Conservation (phyloP, 2,888 invertebrate genomes). For the Ophion ventricosus region DNA sequence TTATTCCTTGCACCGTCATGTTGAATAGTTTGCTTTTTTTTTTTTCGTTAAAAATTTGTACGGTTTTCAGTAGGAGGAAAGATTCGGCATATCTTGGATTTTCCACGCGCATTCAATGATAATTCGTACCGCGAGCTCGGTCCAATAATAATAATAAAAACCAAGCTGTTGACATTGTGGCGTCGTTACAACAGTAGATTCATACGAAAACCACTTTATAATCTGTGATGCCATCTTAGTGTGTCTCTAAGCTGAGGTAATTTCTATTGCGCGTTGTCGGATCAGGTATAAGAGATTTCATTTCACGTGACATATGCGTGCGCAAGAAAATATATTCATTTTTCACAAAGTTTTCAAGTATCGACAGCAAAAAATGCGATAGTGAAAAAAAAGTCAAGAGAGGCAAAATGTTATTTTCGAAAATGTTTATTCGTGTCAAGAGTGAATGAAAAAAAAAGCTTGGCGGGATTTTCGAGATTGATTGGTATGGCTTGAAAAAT, state of each 20-base stretch:
- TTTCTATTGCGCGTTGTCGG: neutral
- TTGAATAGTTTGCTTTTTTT: neutral
- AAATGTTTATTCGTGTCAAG: neutral
- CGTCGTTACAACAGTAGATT: neutral
- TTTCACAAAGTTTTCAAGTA: neutral
- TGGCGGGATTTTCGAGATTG: neutral
- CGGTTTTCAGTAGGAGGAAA: neutral
- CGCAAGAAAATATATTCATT: neutral
- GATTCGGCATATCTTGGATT: neutral
- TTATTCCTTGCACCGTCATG: neutral
- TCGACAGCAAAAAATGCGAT: neutral
- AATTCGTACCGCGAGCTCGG: neutral
- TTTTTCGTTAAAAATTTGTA: neutral
- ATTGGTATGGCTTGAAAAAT: too few relatives aligned
- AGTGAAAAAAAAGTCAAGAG: neutral
- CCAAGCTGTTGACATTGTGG: constrained; percentile 8
- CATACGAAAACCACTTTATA: constrained; percentile 3
- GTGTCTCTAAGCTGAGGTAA: neutral
- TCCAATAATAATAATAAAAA: neutral
- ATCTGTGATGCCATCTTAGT: neutral
- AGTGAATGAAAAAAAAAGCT: neutral
- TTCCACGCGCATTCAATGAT: neutral
- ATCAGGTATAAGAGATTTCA: neutral
- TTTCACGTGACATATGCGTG: neutral
- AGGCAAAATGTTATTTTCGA: neutral